Percentiles rank a stretch among this genome's conserved stretches.
Conservation (phyloP, 2,797 vertebrate species). For the Poecilia gillii region DNA sequence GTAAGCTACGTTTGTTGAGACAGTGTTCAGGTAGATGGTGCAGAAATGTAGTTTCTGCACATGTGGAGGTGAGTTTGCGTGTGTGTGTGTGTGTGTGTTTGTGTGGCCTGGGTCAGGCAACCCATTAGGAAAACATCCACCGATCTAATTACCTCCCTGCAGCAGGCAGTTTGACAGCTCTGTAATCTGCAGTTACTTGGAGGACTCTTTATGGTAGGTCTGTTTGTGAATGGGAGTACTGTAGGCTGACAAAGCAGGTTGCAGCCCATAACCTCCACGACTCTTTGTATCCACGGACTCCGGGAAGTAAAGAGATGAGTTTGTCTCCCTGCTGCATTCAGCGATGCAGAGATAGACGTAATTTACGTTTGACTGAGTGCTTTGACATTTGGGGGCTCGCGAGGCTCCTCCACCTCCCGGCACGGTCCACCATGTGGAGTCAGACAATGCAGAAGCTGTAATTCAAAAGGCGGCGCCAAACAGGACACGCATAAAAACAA, state of each 20-base stretch:
- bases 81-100: slow-evolving; percentile 21
- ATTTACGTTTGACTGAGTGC: background rate
- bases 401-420: background rate
- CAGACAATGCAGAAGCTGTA: background rate
- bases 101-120: slow-evolving; percentile 58
- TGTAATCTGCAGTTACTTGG: slow-evolving; percentile 66
- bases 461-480: background rate
- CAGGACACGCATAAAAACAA: background rate
- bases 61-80: slow-evolving; percentile 13
- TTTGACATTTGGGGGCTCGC: background rate
- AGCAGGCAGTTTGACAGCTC: slow-evolving; percentile 69
- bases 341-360: background rate
- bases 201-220: slow-evolving; percentile 46
- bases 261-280: slow-evolving; percentile 50
- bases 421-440: background rate
- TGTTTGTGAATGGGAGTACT: slow-evolving; percentile 33
- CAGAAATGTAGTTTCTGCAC: slow-evolving; percentile 28
- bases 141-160: slow-evolving; percentile 66
- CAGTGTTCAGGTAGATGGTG: slow-evolving; percentile 42
- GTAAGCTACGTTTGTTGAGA: slow-evolving; percentile 48
- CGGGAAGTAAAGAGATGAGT: background rate
- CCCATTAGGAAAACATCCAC: slow-evolving; percentile 69
- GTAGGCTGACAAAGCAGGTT: slow-evolving; percentile 32
- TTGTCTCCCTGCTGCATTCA: background rate
- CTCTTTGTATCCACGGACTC: background rate